Evolutionary conservation across 2,888 invertebrate genomes (phyloP), one percentile per base, ranked within the genome.

Genomic region (Octodonta nipae): DNA sequence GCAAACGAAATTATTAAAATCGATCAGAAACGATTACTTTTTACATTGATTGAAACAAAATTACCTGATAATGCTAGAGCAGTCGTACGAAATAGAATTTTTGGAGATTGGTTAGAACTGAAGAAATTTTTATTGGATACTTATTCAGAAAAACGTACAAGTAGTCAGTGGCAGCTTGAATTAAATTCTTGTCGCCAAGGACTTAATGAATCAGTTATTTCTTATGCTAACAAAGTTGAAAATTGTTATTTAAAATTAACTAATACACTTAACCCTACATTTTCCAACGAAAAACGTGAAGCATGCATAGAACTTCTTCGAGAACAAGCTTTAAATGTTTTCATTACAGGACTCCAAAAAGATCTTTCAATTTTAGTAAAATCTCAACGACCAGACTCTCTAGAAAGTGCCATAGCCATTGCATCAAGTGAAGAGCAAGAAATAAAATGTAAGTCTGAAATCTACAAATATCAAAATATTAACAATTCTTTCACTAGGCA

Each of bases 131-230:
- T 40, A 15, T 29, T 40, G 16, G 34, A 36, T 14, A 32, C 28
- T n/a, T 40, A 42, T 28, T 40, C 43, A 28, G 50, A 51, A 30
- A 45, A 46, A 42, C 22, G 49, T 14, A 43, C 49, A 3, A 36
- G 41, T n/a, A 42, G 42, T n/a, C 50, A 51, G 38, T 49, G 48
- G 45, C 49, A 50, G 39, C 29, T 49, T 11, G 46, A 51, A 38
- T 28, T 52, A 30, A 45, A 45, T 34, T 47, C 47, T 13, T 48
- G 44, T 32, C 44, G 38, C 34, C 47, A 50, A 46, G 36, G 31
- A 11, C 26, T 24, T 7, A 40, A 37, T 5, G 46, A 50, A 46
- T 40, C 37, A 17, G 45, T 51, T n/a, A 26, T 50, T 12, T 37
- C 38, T 10, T 52, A 43, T 35, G 34, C 49, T 5, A 46, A 45